phyloP scores from a whole-genome alignment of 1,140 invertebrate species.

The Drosophila simulans region DNA sequence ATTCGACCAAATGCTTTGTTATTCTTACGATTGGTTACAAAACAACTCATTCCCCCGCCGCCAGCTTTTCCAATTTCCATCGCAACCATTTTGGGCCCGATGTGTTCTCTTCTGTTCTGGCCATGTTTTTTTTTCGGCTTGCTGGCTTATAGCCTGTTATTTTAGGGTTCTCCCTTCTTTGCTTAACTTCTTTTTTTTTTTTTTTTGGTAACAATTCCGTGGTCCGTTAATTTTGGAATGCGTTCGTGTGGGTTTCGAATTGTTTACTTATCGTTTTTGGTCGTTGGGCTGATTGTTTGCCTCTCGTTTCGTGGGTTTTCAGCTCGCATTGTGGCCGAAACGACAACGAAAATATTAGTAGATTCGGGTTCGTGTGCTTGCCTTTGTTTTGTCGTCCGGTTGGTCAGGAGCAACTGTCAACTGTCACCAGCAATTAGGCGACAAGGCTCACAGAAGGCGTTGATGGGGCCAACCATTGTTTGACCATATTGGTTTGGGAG shows the following conservation, averaged over 20 bases:
- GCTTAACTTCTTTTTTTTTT: slow-evolving; percentile 23
- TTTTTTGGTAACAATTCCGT: slow-evolving; percentile 76
- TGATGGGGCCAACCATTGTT: slow-evolving; percentile 57
- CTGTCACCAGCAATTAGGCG: slow-evolving; percentile 80
- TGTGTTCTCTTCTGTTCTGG: slow-evolving; percentile 35
- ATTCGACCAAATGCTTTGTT: slow-evolving; percentile 50
- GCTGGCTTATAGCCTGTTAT: slow-evolving; percentile 60
- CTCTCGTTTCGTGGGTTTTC: slow-evolving; percentile 40
- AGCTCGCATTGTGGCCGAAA: slow-evolving; percentile 61
- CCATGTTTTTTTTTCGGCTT: slow-evolving; percentile 73
- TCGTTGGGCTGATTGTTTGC: slow-evolving; percentile 65
- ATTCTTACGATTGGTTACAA: slow-evolving; percentile 83
- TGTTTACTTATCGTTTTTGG: slow-evolving; percentile 75
- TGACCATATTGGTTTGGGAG: neutral
- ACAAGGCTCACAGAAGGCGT: slow-evolving; percentile 56
- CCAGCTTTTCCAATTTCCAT: slow-evolving; percentile 21
- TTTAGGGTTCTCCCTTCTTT: slow-evolving; percentile 61
- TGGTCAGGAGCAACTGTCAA: slow-evolving; percentile 38
- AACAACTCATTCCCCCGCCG: slow-evolving; percentile 34
- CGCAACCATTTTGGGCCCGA: slow-evolving; percentile 65
- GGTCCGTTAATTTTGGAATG: slow-evolving; percentile 44
- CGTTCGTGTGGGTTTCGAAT: slow-evolving; percentile 46
- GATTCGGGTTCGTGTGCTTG: slow-evolving; percentile 50
- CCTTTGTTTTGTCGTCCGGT: slow-evolving; percentile 28
- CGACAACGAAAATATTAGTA: slow-evolving; percentile 81